Conservation (phyloP, 2,888 invertebrate genomes). For the Mimumesa dahlbomi region DNA sequence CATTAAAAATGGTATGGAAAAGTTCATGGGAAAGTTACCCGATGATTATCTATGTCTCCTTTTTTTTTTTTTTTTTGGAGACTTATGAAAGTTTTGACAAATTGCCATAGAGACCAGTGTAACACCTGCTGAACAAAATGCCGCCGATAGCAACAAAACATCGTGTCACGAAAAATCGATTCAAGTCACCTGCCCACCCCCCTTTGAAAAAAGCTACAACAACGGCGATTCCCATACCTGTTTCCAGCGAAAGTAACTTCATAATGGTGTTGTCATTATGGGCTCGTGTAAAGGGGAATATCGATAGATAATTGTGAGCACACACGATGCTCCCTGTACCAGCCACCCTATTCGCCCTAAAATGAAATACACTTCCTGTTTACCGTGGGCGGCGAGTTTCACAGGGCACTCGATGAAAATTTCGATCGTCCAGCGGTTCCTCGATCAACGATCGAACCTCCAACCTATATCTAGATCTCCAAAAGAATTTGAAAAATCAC, state of each 20-base stretch:
- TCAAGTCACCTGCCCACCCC: slow-evolving; percentile 66
- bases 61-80: not conserved
- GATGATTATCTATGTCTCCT: too few relatives aligned
- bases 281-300: not conserved
- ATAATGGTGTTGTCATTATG: too few relatives aligned
- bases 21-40: too few relatives aligned
- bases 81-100: slow-evolving; percentile 21
- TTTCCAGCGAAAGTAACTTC: too few relatives aligned
- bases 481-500: too few relatives aligned
- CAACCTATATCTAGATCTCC: too few relatives aligned
- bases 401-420: too few relatives aligned
- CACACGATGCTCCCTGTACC: not conserved
- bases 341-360: not conserved
- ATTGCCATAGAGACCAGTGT: slow-evolving; percentile 41
- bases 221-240: slow-evolving; percentile 67
- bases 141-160: slow-evolving; percentile 26
- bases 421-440: too few relatives aligned
- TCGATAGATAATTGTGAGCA: not conserved
- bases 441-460: too few relatives aligned
- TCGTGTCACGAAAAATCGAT: slow-evolving; percentile 63
- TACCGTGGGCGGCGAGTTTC: not conserved
- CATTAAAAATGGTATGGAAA: too few relatives aligned
- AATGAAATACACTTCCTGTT: not conserved
- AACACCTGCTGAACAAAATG: slow-evolving; percentile 56
- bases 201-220: too few relatives aligned